Evolutionary conservation across 2,888 invertebrate species (phyloP), one percentile per base, ranked within the genome.

Genomic region (Drosophila crucigera): DNA sequence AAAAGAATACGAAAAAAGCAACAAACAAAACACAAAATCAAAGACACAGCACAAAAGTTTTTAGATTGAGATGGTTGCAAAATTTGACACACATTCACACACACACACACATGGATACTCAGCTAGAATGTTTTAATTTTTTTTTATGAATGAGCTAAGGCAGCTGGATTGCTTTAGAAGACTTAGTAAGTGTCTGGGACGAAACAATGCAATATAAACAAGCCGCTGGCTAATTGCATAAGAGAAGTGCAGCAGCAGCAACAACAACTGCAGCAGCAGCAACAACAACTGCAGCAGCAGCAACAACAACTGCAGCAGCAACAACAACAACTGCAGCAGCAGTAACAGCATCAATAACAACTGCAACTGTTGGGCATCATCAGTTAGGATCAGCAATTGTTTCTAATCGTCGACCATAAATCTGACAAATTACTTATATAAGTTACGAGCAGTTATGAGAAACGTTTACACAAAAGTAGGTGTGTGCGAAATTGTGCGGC

Each of bases 81-180:
- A 89, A 87, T 89, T 69, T 87, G 87, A 87, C 87, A 84, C 78
- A 87, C 87, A 87, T 87, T 89, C 80, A 78, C 89, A 78, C 84
- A 89, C 68, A 76, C 72, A 72, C 53, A 65, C 62, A 61, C 31
- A 52, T 28, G 9, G 19, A 55, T 4, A 52, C 58, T 43, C 61
- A 58, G 41, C 56, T 68, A 84, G 84, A 88, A 85, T 89, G 74
- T 80, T 82, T 69, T 62, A 25, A 55, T 61, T 73, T 62, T 55
- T 55, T 74, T 80, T 85, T 85, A 85, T 85, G 85, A 85, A 88
- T 85, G 85, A 83, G 86, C 66, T 73, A 66, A 73, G 59, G 54
- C 59, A 71, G 65, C 53, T 35, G 60, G 31, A 72, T 55, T 9
- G 50, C 28, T 50, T 63, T 56, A 53, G 47, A 65, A 64, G 73